These are phyloP conservation scores for Corythornis cristatus DNA, from an alignment of 2,113 vertebrate genomes.

Conservation along the genomic window DNA sequence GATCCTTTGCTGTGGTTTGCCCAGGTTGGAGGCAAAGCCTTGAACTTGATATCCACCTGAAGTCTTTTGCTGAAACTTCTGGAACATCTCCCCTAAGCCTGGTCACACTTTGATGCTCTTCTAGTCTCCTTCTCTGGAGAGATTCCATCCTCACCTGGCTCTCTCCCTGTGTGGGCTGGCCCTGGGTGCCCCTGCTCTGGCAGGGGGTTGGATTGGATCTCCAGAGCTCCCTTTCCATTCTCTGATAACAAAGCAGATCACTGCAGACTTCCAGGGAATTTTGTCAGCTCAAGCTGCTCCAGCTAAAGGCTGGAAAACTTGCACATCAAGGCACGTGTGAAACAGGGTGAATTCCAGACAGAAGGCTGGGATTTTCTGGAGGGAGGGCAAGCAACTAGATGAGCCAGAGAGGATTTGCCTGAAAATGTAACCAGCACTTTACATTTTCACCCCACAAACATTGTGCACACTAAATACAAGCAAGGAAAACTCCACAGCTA, in stretches of 20 bases:
- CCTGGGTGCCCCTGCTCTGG: too few relatives aligned
- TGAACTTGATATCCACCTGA: background rate
- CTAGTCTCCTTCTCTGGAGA: too few relatives aligned
- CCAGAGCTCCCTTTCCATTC: too few relatives aligned
- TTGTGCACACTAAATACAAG: background rate
- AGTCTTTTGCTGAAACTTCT: background rate
- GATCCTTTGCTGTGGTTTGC: background rate
- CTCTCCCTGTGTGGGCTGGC: too few relatives aligned
- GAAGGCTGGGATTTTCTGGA: background rate
- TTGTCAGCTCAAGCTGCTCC: background rate
- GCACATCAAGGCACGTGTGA: accelerated
- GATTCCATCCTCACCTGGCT: too few relatives aligned
- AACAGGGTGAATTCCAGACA: background rate
- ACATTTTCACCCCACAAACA: background rate
- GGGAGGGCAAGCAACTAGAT: background rate
- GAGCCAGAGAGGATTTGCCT: background rate
- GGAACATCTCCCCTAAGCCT: background rate
- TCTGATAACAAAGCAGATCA: background rate
- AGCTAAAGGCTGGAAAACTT: background rate
- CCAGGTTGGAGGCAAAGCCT: background rate
- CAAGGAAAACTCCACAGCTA: accelerated
- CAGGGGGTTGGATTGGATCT: too few relatives aligned
- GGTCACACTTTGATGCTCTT: background rate
- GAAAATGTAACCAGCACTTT: background rate
- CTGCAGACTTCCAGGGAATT: background rate